These are phyloP conservation scores for Cassiopea andromeda DNA, from an alignment of 30 jellyfish, hydroid and myxozoan species.

Conservation along the genomic window DNA sequence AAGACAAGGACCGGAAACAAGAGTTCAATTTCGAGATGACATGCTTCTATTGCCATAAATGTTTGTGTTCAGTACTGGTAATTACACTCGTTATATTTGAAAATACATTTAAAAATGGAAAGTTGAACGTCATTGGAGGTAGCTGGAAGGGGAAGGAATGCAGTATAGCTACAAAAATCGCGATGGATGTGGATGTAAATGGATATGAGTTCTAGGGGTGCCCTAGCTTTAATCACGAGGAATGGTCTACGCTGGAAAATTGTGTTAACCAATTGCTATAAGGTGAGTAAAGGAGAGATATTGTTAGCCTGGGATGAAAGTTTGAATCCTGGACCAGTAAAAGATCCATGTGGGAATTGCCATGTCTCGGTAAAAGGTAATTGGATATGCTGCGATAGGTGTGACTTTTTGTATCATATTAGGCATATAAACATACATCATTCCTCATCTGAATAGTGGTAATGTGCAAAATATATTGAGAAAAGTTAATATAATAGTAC, in stretches of 20 bases:
- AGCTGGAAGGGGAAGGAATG: neutral
- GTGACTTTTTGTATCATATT: neutral
- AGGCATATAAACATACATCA: neutral
- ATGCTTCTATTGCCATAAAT: neutral
- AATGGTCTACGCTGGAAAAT: neutral
- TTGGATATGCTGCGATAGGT: neutral
- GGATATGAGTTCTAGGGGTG: neutral
- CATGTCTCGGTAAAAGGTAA: neutral
- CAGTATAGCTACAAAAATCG: neutral
- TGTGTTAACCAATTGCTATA: neutral
- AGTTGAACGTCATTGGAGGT: neutral
- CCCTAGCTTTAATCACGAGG: neutral
- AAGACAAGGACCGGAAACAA: too few relatives aligned
- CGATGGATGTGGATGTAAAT: neutral
- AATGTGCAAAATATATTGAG: neutral
- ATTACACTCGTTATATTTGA: neutral
- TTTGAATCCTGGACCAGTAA: neutral
- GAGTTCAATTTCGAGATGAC: neutral
- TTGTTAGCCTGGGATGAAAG: neutral
- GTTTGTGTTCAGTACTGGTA: neutral
- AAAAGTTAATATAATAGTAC: neutral
- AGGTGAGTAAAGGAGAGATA: neutral
- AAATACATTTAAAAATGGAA: neutral
- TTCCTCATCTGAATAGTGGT: neutral
- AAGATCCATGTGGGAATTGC: neutral